Percentiles rank a stretch among this genome's conserved stretches.
Conservation (phyloP, 2,888 invertebrate species). For the Eucera pruinosa region DNA sequence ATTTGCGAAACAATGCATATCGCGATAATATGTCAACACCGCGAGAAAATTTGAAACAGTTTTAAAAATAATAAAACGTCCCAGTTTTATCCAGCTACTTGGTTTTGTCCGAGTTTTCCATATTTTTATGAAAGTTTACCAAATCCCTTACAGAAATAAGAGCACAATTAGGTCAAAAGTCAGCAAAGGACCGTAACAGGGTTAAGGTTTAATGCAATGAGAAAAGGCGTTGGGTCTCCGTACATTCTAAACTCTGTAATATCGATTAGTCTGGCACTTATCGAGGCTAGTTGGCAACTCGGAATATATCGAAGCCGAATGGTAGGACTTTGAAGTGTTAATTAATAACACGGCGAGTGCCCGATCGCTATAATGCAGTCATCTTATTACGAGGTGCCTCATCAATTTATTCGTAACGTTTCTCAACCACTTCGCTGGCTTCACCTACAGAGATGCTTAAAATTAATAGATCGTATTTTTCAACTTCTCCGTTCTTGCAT, state of each 20-base stretch:
- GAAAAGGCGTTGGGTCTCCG: not conserved
- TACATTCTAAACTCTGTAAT: conserved; percentile 27
- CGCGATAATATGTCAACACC: too few relatives aligned
- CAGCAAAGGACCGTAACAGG: too few relatives aligned
- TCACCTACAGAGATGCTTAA: conserved; percentile 74
- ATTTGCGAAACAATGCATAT: too few relatives aligned
- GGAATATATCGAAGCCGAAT: conserved; percentile 66
- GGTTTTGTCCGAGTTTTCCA: too few relatives aligned
- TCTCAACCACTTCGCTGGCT: conserved; percentile 74
- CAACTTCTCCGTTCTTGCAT: conserved; percentile 19
- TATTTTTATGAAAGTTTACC: too few relatives aligned
- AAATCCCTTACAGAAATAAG: too few relatives aligned
- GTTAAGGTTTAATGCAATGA: not conserved
- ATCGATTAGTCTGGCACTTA: conserved; percentile 59
- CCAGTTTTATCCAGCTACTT: too few relatives aligned
- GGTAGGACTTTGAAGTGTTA: conserved; percentile 69
- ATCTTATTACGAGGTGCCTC: conserved; percentile 77
- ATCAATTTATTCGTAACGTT: conserved; percentile 77
- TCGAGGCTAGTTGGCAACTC: conserved; percentile 52
- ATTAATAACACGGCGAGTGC: conserved; percentile 77
- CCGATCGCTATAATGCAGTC: conserved; percentile 75
- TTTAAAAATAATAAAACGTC: too few relatives aligned
- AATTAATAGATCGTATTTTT: conserved; percentile 75
- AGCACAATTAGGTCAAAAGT: too few relatives aligned
- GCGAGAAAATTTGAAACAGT: too few relatives aligned